Evolutionary conservation across 2,888 invertebrate genomes (phyloP).

Genomic region (Coenonympha arcania): DNA sequence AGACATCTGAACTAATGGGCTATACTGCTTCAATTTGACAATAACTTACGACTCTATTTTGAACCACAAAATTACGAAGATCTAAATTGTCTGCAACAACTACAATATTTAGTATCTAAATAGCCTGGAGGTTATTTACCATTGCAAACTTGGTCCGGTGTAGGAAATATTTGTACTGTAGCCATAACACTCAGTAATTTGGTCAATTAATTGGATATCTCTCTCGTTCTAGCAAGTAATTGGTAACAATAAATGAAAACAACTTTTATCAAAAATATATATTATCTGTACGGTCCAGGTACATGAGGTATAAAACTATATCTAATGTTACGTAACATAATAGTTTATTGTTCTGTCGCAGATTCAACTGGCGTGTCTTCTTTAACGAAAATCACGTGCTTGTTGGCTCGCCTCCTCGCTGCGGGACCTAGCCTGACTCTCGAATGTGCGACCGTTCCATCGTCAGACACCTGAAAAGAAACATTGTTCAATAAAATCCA

Average conservation of each 20-base stretch:
- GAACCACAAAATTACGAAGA: too few species aligned
- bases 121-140: neutral
- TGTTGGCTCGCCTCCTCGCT: conserved; percentile 24
- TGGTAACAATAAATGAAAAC: neutral
- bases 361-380: conserved; percentile 12
- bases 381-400: conserved; percentile 19
- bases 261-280: neutral
- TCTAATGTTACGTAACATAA: neutral
- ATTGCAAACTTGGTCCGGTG: neutral
- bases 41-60: too few species aligned
- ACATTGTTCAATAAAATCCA: too few species aligned
- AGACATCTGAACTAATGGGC: too few species aligned
- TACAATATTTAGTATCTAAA: too few species aligned
- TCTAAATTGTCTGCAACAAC: too few species aligned
- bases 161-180: neutral
- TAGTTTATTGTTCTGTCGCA: neutral
- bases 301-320: conserved; percentile 2
- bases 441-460: conserved; percentile 14
- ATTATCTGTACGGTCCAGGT: conserved; percentile 3
- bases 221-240: neutral
- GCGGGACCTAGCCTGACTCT: conserved; percentile 20
- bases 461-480: conserved; percentile 16
- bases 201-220: neutral
- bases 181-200: neutral
- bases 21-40: too few species aligned